Percentiles rank a stretch among this genome's conserved stretches.
Conservation (phyloP, 2,113 vertebrate species). For the Hepsetus odoe region DNA sequence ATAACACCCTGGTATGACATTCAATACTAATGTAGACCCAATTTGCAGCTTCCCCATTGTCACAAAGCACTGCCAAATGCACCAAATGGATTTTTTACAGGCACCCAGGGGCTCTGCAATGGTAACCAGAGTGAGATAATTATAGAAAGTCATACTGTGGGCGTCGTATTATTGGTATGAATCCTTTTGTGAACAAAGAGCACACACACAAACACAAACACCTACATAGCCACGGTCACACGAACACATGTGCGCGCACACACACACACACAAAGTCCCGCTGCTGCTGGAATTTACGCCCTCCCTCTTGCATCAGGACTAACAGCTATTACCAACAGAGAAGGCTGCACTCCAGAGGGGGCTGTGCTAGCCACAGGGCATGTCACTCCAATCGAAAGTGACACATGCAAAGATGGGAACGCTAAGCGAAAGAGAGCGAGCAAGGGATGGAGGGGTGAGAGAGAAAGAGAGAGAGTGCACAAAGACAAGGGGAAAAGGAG, state of each 20-base stretch:
- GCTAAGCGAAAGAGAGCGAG: conserved; percentile 32
- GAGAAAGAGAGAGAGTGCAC: conserved; percentile 33
- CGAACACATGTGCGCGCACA: conserved; percentile 25
- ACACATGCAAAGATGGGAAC: conserved; percentile 73
- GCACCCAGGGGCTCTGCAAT: conserved; percentile 4
- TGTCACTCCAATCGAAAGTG: conserved; percentile 79
- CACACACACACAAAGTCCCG: conserved; percentile 24
- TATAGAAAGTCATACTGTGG: not conserved
- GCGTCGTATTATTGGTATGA: not conserved
- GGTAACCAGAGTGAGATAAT: conserved; percentile 30
- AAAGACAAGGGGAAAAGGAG: conserved; percentile 12
- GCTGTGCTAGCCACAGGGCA: conserved; percentile 74
- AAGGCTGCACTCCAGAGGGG: conserved; percentile 72
- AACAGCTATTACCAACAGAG: conserved; percentile 77
- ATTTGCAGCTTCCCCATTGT: conserved; percentile 50
- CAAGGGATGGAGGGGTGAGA: conserved; percentile 28
- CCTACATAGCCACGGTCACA: conserved; percentile 8
- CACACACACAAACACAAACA: conserved; percentile 11
- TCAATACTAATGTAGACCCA: conserved; percentile 57
- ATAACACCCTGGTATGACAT: conserved; percentile 56
- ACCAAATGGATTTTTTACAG: conserved; percentile 31
- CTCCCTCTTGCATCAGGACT: conserved; percentile 71
- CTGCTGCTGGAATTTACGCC: conserved; percentile 71
- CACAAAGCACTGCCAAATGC: conserved; percentile 10
- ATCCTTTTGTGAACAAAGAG: conserved; percentile 20